Evolutionary conservation across 2,888 invertebrate species (phyloP), one percentile per base, ranked within the genome.

Genomic region (Petrophora chlorosata): DNA sequence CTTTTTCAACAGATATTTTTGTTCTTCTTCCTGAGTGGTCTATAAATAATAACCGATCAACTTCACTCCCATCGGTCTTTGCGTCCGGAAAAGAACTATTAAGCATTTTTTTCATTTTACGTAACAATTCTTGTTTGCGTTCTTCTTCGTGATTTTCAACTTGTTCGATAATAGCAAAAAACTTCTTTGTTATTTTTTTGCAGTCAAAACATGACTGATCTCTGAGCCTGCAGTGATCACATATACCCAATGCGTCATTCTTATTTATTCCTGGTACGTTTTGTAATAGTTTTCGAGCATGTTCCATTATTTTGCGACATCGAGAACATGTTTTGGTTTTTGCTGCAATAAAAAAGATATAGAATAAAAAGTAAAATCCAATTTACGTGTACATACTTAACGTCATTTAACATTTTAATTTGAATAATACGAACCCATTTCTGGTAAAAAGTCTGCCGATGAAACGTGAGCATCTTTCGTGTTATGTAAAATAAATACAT

Each of bases 141-240:
- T 65, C 40, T 52, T 62, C 65, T 2, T 45, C 47, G n/a, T n/a
- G n/a, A 54, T 46, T 60, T 65, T 72, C 54, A n/a, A 58, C 56
- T 56, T 65, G 50, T 34, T 70, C 64, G 74, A 65, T 63, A 51
- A 54, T 32, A 54, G 41, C 23, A 65, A 58, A 22, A 76, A 82
- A 75, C 62, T 74, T 61, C 57, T 76, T 63, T 8, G 73, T 56
- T 50, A 72, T 59, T 64, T 79, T 53, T 59, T 78, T 40, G 63
- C 84, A 74, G 69, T 73, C 17, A 64, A 64, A 34, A 70, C 85
- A 70, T 65, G 76, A 48, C 60, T 68, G 38, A 13, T 42, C 29
- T 62, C 67, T 68, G 4, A 42, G 49, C 36, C 54, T 69, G 58
- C 86, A 86, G 50, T 79, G 76, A 22, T 78, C 67, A 51, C 85